Base-by-base conservation (phyloP, 2,797 vertebrate genomes). In the Myoxocephalus aenaeus region DNA sequence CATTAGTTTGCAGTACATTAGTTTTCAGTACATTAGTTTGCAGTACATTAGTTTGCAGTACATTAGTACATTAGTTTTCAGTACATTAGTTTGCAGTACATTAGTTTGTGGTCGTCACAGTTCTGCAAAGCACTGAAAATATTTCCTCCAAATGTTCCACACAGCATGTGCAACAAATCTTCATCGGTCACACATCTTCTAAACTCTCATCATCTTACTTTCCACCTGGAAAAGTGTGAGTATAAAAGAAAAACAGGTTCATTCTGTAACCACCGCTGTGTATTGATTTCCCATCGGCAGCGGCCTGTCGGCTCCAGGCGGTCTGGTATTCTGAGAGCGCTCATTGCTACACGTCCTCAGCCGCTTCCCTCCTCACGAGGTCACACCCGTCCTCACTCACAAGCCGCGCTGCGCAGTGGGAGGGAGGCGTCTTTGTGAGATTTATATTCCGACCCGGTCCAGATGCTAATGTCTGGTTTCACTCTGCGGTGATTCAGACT, bases 321-420 rank as follows among this genome's bases (percentile, higher is more conserved):
- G n/a, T n/a, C n/a, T n/a, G n/a, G n/a, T n/a, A n/a, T n/a, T n/a
- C n/a, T n/a, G n/a, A n/a, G n/a, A n/a, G n/a, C n/a, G 38, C 57
- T 65, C 79, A 48, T 22, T 59, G 73, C 44, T 36, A 4, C 53
- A 54, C 61, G 34, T 44, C 70, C 64, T 36, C 46, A 46, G 25
- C 53, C 65, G 63, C 71, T 74, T 75, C 57, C 63, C 75, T 72
- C 62, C 79, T 73, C 84, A 70, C 69, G 67, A 84, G 84, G 84
- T 88, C n/a, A n/a, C n/a, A n/a, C n/a, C n/a, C n/a, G n/a, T n/a
- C n/a, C n/a, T n/a, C n/a, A n/a, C n/a, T n/a, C n/a, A n/a, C n/a
- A 78, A 81, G 76, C 65, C 59, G 1, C 1, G 75, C 68, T 10
- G 54, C 4, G 0, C 57, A 7, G 20, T 32, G 40, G 62, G 57